phyloP scores from a whole-genome alignment of 37 sponge, comb jelly and placozoan species.

The Tethya wilhelma region DNA sequence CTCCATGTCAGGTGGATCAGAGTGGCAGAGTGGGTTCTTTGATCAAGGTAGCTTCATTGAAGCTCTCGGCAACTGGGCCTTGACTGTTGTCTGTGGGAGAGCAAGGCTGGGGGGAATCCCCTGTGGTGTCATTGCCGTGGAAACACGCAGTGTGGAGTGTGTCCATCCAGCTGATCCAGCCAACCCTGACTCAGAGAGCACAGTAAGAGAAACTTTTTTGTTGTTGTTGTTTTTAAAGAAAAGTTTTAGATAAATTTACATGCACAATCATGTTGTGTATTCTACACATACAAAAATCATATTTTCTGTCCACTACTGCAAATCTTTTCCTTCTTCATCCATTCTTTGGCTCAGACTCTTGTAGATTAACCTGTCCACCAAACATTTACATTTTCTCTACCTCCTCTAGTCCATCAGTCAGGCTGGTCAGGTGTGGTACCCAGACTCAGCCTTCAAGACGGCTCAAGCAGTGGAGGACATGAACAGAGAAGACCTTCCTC shows the following conservation, averaged over 20 bases:
- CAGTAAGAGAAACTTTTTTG: slow-evolving; percentile 46
- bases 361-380: no score
- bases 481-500: slow-evolving; percentile 89
- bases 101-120: slow-evolving; percentile 98
- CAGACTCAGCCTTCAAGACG: slow-evolving; percentile 99
- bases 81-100: slow-evolving; percentile 94
- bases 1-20: slow-evolving; percentile 29
- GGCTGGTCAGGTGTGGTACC: slow-evolving; percentile 99
- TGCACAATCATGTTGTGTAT: no score
- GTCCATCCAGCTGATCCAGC: slow-evolving; percentile 96
- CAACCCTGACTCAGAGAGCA: slow-evolving; percentile 88
- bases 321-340: no score
- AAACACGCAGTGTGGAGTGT: slow-evolving; percentile 89
- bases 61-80: slow-evolving; percentile 90
- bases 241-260: no score
- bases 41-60: slow-evolving; percentile 92
- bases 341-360: no score
- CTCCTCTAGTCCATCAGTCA: slow-evolving; percentile 73
- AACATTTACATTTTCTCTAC: neutral
- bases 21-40: slow-evolving; percentile 93
- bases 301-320: no score
- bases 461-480: slow-evolving; percentile 96
- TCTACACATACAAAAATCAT: no score
- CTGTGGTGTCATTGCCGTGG: slow-evolving; percentile 96
- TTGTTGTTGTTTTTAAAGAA: neutral